Percentiles rank a stretch among this genome's conserved stretches.
These are phyloP conservation scores for Petrolisthes manimaculis DNA, from an alignment of 2,888 invertebrate species.

Conservation along the genomic window DNA sequence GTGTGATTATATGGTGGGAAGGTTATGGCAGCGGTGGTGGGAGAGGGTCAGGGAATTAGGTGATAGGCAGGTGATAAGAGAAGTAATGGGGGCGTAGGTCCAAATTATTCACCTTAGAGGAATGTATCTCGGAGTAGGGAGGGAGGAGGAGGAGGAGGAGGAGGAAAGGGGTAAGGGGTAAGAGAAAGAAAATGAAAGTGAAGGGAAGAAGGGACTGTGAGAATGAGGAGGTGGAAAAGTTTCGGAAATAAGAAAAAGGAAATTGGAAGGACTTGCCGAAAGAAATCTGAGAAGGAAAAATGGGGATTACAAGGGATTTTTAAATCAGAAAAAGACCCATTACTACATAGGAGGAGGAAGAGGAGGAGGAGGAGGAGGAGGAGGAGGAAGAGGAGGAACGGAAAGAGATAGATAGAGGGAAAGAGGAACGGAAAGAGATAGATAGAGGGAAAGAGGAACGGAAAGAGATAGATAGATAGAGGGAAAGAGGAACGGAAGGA, in stretches of 20 bases:
- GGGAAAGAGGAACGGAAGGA: neutral
- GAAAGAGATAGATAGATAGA: neutral
- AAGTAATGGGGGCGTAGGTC: neutral
- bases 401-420: neutral
- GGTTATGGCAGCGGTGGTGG: neutral
- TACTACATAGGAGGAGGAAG: neutral
- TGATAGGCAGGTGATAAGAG: neutral
- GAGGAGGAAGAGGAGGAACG: neutral
- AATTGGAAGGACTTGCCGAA: too few relatives aligned
- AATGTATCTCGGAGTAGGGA: neutral
- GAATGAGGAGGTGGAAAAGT: neutral
- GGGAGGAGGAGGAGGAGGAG: neutral
- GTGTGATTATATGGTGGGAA: neutral
- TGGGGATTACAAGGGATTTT: neutral
- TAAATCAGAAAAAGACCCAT: neutral
- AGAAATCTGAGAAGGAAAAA: neutral
- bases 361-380: neutral
- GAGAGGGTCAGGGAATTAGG: conserved; percentile 9
- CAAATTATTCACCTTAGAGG: neutral
- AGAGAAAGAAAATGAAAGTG: neutral
- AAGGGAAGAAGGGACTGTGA: neutral
- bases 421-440: neutral
- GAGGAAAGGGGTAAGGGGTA: neutral
- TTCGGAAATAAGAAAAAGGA: too few relatives aligned
- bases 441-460: neutral